Percentiles rank a stretch among this genome's conserved stretches.
Evolutionary conservation across 2,888 invertebrate species (phyloP).

Genomic region (Aphidoletes aphidimyza): DNA sequence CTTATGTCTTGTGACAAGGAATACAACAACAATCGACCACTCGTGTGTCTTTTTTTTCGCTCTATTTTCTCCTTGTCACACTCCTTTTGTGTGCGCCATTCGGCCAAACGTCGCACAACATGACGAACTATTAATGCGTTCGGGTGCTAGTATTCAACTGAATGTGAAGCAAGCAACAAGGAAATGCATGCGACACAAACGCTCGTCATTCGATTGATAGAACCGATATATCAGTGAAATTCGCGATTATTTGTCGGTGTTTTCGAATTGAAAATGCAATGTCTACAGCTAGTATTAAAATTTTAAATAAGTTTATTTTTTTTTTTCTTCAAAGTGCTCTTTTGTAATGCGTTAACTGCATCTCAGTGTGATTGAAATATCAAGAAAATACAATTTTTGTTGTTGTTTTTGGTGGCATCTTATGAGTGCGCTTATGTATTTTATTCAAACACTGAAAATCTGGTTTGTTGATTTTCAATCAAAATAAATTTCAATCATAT

Average conservation of each 20-base stretch:
- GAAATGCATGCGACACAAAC: constrained; percentile 9
- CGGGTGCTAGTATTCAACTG: constrained; percentile 12
- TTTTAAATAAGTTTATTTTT: not conserved
- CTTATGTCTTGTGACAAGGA: constrained; percentile 1
- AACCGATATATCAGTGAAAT: not conserved
- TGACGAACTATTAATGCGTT: not conserved
- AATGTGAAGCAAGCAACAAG: constrained; percentile 33
- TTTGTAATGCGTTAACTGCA: no score
- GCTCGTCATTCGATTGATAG: no score
- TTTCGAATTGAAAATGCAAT: not conserved
- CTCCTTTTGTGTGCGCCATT: not conserved
- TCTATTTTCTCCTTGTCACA: constrained; percentile 45
- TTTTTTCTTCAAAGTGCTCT: not conserved
- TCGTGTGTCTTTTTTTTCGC: not conserved
- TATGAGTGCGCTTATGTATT: no score
- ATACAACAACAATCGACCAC: constrained; percentile 32
- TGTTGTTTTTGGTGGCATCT: no score
- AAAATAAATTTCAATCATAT: no score
- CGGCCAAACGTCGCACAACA: not conserved
- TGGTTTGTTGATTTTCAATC: no score
- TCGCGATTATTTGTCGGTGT: not conserved
- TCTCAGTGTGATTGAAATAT: no score
- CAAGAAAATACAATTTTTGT: no score
- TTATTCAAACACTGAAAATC: no score
- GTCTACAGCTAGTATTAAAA: not conserved